Evolutionary conservation across 2,888 invertebrate genomes (phyloP).

Genomic region (Fragum sueziense): DNA sequence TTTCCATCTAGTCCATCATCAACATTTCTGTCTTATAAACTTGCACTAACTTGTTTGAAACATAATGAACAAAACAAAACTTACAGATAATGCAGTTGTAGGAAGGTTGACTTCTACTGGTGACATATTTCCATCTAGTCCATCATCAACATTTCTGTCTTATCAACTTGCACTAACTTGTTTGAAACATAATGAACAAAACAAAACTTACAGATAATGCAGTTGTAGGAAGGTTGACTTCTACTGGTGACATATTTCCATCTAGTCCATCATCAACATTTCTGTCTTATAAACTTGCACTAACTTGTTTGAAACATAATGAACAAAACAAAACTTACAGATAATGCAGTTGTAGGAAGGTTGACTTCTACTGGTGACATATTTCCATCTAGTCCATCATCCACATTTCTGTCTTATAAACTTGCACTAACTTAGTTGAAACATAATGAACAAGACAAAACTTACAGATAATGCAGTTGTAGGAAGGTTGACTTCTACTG

Average conservation of each 20-base stretch:
- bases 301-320: no score
- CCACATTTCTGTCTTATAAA: constrained; percentile 21
- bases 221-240: constrained; percentile 39
- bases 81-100: constrained; percentile 42
- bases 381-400: constrained; percentile 1
- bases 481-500: constrained; percentile 46
- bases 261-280: constrained; percentile 2
- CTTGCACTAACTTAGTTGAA: no score
- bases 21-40: constrained; percentile 18
- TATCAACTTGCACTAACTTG: no score
- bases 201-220: constrained; percentile 52
- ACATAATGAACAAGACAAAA: no score
- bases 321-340: no score
- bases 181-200: no score
- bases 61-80: no score
- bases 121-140: constrained; percentile 31
- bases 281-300: constrained; percentile 27
- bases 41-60: no score
- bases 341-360: constrained; percentile 33
- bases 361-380: constrained; percentile 52
- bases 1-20: constrained; percentile 8
- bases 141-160: constrained; percentile 9
- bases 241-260: constrained; percentile 43
- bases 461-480: constrained; percentile 46
- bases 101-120: constrained; percentile 48